Evolutionary conservation across 1,140 invertebrate genomes (phyloP).

Genomic region (Pantala flavescens): DNA sequence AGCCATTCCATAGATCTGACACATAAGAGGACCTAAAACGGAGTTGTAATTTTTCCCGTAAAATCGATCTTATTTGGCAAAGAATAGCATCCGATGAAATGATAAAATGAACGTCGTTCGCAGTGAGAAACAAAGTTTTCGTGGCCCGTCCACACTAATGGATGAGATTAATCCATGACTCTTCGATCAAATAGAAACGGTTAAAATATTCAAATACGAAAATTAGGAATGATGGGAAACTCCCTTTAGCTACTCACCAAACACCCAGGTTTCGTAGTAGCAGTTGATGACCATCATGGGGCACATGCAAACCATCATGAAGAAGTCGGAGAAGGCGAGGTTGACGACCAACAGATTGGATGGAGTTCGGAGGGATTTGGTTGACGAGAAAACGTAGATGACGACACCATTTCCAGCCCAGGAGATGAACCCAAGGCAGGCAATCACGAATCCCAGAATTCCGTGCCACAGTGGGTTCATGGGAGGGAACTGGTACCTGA

Average conservation of each 20-base stretch:
- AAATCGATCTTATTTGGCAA: too few relatives aligned
- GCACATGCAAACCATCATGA: constrained; percentile 76
- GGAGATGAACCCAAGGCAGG: constrained; percentile 55
- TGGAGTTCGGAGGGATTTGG: constrained; percentile 65
- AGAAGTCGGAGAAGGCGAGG: constrained; percentile 75
- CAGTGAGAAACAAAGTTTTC: too few relatives aligned
- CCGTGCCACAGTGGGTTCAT: constrained; percentile 70
- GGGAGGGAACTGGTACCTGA: constrained; percentile 67
- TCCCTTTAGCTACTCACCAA: too few relatives aligned
- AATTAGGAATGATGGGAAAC: too few relatives aligned
- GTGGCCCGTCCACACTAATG: too few relatives aligned
- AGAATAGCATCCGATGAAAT: too few relatives aligned
- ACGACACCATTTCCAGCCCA: constrained; percentile 75
- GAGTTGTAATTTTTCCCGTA: neutral
- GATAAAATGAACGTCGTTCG: too few relatives aligned
- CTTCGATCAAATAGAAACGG: too few relatives aligned
- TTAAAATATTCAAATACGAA: too few relatives aligned
- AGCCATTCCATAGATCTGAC: constrained; percentile 66
- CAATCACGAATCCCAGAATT: constrained; percentile 63
- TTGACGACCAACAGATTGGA: constrained; percentile 78
- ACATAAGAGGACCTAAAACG: constrained; percentile 55
- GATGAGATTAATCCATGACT: too few relatives aligned
- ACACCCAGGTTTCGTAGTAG: constrained; percentile 76
- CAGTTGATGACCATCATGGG: constrained; percentile 79
- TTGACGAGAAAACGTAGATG: constrained; percentile 70